Conservation (phyloP, 2,113 vertebrate species). For the Eclectus roratus region DNA sequence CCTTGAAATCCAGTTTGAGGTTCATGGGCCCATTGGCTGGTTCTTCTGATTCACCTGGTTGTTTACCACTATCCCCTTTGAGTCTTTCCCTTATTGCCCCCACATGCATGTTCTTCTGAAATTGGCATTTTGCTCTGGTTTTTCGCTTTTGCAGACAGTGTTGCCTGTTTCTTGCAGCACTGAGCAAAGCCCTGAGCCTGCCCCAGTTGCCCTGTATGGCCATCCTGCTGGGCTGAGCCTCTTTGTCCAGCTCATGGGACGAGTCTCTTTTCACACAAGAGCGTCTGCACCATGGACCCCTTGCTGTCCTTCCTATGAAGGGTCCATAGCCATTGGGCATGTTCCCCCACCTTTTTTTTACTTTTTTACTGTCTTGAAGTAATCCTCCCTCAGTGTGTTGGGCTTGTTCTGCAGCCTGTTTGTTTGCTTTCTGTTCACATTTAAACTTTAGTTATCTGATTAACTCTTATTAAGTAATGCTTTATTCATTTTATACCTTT, state of each 20-base stretch:
- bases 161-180: neutral
- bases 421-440: neutral
- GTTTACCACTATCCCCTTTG: neutral
- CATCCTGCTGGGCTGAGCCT: neutral
- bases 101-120: neutral
- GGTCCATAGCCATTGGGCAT: neutral
- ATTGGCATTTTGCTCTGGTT: neutral
- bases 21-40: neutral
- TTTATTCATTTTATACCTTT: neutral
- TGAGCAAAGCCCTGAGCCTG: accelerated
- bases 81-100: neutral
- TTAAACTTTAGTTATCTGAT: neutral
- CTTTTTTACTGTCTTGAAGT: neutral
- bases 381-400: neutral
- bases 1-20: neutral
- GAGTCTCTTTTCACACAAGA: neutral
- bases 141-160: neutral
- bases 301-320: neutral
- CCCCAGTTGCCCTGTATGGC: neutral
- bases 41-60: neutral
- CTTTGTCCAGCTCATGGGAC: accelerated
- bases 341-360: neutral
- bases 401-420: neutral
- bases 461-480: neutral
- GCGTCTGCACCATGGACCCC: neutral